Percentiles rank a stretch among this genome's conserved stretches.
Evolutionary conservation across 1,140 invertebrate species (phyloP).

Genomic region (Ctenoplectra terminalis): DNA sequence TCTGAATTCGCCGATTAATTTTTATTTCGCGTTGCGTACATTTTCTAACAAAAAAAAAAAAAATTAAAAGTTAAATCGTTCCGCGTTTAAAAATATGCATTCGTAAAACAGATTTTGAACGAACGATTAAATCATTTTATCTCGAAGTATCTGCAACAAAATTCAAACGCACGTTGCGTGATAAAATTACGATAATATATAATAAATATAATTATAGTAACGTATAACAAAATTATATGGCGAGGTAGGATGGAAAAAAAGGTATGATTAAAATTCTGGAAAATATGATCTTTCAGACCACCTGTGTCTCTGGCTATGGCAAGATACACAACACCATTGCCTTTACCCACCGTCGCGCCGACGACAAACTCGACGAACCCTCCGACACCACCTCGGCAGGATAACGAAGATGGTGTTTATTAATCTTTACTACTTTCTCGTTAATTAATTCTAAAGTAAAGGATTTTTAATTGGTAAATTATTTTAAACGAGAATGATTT

Average conservation of each 20-base stretch:
- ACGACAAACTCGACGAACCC: conserved; percentile 81
- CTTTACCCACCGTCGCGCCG: conserved; percentile 79
- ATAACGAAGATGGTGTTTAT: conserved; percentile 81
- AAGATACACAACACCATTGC: conserved; percentile 79
- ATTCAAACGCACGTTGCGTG: too few species aligned
- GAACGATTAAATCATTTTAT: not conserved
- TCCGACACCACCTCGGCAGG: conserved; percentile 82
- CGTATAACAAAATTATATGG: too few species aligned
- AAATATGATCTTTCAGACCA: conserved; percentile 76
- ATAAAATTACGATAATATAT: too few species aligned
- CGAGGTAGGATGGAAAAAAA: not conserved
- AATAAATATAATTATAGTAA: too few species aligned
- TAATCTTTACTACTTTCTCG: not conserved
- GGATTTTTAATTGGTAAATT: too few species aligned
- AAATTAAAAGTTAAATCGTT: too few species aligned
- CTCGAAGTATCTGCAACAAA: not conserved
- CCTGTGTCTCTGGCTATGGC: conserved; percentile 84
- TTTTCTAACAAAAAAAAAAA: too few species aligned
- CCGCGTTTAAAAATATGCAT: too few species aligned
- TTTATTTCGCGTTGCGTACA: not conserved
- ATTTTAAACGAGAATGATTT: too few species aligned
- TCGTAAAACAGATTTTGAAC: not conserved
- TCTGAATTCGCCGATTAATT: not conserved
- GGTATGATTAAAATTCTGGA: not conserved
- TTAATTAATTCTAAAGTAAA: not conserved